Evolutionary conservation across 2,888 invertebrate species (phyloP), one percentile per base, ranked within the genome.

Genomic region (Athetis lepigone): DNA sequence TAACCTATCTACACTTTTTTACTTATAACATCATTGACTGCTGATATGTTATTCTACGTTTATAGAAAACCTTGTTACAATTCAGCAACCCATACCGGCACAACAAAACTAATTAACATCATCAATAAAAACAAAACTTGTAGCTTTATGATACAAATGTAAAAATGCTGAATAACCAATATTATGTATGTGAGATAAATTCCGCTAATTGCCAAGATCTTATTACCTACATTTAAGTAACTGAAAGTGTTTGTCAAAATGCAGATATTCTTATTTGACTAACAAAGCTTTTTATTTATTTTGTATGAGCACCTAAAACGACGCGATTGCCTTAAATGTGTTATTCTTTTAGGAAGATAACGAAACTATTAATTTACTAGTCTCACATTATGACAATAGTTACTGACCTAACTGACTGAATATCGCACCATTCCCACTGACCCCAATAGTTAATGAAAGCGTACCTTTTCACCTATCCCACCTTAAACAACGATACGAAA

Each of bases 391-490:
- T 82, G 79, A 85, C 85, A 87, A 85, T 85, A 87, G 83, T 69
- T 75, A 75, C 70, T 73, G 58, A 79, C 71, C 65, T 68, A 67
- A 75, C 79, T 58, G 88, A 89, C 87, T 88, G 88, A 89, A 67
- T 78, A 80, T 79, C 66, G 61, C 84, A 85, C 83, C 88, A 89
- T 90, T 89, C 88, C 86, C 85, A 85, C 85, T 84, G 80, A 83
- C 67, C 82, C 75, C 83, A 75, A 84, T 85, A 86, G 82, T 82
- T 85, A 75, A 78, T 85, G 82, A 77, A 83, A 81, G 70, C 75
- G 66, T 79, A 79, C 77, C 85, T 88, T 84, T 88, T 85, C 80
- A 88, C 79, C 77, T 81, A 85, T 89, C 92, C 92, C 92, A 93
- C 92, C 92, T 91, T 85, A 79, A 72, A 70, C 78, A 83, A 85